Evolutionary conservation across 2,888 invertebrate genomes (phyloP), one percentile per base, ranked within the genome.

Genomic region (Celastrina argiolus): DNA sequence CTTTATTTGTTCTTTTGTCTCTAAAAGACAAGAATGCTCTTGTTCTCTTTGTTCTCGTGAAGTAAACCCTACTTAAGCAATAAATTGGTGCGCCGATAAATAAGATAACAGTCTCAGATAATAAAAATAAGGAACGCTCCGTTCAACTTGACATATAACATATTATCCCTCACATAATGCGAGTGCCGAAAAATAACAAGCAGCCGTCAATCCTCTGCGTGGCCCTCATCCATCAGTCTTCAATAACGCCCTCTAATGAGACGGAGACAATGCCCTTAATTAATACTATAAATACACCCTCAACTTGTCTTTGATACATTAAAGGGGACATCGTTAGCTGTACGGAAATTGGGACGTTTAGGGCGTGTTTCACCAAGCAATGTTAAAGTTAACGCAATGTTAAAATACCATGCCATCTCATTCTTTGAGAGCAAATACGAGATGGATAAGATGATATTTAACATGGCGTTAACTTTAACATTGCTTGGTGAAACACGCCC

Each of bases 141-240:
- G 31, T 58, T 31, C 16, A 31, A 58, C 58, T 28, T 31, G 58
- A 31, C 58, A 31, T 14, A 58, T 31, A 31, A 31, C 58, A 58
- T 31, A 58, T 58, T 58, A 58, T 58, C 58, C 58, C n/a, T 16
- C 58, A 58, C n/a, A 45, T 45, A 16, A 45, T 31, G 28, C 31
- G 58, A n/a, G 56, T 58, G 58, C 58, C 58, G 58, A 58, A 58
- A 58, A 51, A 51, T 26, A 51, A 58, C 58, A 58, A 58, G 28
- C 28, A 28, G 58, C 58, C 58, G 31, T 58, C 58, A 31, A 6
- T 51, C 51, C 45, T 18, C 45, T 10, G 16, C 51, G 5, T 14
- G 31, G 2, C 31, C 56, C 31, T 58, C 58, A 58, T 58, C 58
- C n/a, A 58, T 58, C 58, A 58, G 31, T 58, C 58, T 58, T 58